phyloP scores from a whole-genome alignment of 1,140 invertebrate genomes.

The Nebria ingens region DNA sequence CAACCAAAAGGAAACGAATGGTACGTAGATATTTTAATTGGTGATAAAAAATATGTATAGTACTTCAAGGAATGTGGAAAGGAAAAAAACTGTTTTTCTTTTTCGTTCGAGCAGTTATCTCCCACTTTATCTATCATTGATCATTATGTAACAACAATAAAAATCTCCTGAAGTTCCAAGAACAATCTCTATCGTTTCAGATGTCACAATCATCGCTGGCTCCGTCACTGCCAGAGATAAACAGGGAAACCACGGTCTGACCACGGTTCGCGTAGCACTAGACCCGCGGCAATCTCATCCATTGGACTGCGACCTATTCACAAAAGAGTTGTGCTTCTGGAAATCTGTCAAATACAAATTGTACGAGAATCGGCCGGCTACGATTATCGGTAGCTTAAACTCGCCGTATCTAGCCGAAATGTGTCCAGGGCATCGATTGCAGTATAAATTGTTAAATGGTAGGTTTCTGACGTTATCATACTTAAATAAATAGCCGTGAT shows the following conservation, averaged over 20 bases:
- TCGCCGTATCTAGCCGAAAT: constrained; percentile 22
- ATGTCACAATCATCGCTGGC: not conserved
- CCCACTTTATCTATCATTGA: too few species aligned
- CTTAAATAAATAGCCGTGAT: not conserved
- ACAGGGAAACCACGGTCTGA: not conserved
- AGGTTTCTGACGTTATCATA: not conserved
- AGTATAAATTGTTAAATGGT: constrained; percentile 16
- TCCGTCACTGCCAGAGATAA: not conserved
- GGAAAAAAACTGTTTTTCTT: too few species aligned
- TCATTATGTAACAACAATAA: not conserved
- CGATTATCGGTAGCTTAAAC: constrained; percentile 20
- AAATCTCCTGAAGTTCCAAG: not conserved
- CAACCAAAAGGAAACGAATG: too few species aligned
- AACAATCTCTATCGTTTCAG: not conserved
- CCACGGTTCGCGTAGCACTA: not conserved
- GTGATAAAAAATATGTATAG: too few species aligned
- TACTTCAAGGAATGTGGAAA: too few species aligned
- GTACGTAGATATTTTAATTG: too few species aligned
- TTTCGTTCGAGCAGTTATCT: too few species aligned
- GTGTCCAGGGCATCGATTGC: constrained; percentile 20
- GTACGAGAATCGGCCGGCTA: constrained; percentile 19
- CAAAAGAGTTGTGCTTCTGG: constrained; percentile 26
- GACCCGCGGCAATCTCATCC: not conserved
- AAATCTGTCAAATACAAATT: constrained; percentile 20
- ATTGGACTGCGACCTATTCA: constrained; percentile 22